A percentile compares a stretch with the other conserved stretches of the same genome.
Evolutionary conservation across 2,113 vertebrate species (phyloP).

Genomic region (Chloropsis hardwickii): DNA sequence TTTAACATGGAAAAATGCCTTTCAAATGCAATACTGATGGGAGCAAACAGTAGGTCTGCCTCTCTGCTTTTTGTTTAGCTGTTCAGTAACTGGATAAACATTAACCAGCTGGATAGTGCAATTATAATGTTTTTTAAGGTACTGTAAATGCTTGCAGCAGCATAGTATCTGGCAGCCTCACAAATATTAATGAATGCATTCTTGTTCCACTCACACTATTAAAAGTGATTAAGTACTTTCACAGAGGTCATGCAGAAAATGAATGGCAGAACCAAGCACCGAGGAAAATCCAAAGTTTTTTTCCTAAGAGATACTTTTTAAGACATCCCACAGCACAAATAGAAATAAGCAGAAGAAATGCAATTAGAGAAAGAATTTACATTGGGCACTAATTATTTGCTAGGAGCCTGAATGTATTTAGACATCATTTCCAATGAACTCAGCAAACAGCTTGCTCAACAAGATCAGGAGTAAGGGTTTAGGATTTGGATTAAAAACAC

Average conservation of each 20-base stretch:
- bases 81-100: constrained; percentile 46
- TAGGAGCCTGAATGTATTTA: neutral
- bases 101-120: constrained; percentile 58
- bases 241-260: constrained; percentile 53
- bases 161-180: constrained; percentile 39
- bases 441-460: constrained; percentile 26
- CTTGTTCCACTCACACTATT: constrained; percentile 46
- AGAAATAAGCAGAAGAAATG: neutral
- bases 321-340: neutral
- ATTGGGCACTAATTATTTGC: constrained; percentile 20
- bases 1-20: constrained; percentile 28
- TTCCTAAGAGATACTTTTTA: neutral
- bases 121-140: constrained; percentile 50
- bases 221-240: constrained; percentile 53
- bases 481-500: constrained; percentile 45
- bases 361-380: neutral
- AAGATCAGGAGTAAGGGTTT: constrained; percentile 19
- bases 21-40: neutral
- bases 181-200: constrained; percentile 62
- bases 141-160: constrained; percentile 36
- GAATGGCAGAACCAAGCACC: constrained; percentile 11
- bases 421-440: neutral
- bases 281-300: constrained; percentile 14
- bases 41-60: neutral
- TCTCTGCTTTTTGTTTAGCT: constrained; percentile 48